Conservation (phyloP, 1,140 invertebrate species). For the Lamellibrachia luymesi region DNA sequence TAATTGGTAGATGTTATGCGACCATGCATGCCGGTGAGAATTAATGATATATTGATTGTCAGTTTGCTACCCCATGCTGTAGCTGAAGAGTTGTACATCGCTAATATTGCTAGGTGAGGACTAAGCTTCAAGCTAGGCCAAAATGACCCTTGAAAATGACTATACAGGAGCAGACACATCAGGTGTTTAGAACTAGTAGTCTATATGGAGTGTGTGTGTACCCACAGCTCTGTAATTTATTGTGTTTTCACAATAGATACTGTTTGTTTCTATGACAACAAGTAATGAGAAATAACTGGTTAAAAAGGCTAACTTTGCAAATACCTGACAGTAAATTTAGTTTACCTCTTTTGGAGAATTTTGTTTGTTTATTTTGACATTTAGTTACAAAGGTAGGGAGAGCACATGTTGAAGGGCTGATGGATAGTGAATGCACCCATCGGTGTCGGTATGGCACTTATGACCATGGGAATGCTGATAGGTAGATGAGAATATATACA, state of each 20-base stretch:
- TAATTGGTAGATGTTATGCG: not conserved
- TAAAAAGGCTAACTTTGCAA: not conserved
- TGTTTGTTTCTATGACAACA: not conserved
- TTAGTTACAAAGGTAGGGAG: no score
- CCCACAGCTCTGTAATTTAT: not conserved
- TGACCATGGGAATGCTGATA: no score
- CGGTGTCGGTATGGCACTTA: no score
- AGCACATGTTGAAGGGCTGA: no score
- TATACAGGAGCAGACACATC: not conserved
- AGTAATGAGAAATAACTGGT: not conserved
- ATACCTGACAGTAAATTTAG: not conserved
- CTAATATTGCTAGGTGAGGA: not conserved
- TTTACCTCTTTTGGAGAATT: no score
- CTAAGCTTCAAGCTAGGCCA: no score
- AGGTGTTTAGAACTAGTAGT: not conserved
- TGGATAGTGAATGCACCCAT: no score
- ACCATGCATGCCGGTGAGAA: not conserved
- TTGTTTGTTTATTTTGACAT: no score
- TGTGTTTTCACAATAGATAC: not conserved
- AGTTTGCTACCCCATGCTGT: not conserved
- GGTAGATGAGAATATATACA: no score
- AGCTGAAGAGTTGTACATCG: not conserved
- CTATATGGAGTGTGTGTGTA: not conserved
- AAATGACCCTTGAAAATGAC: not conserved
- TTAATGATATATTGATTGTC: constrained; percentile 2